Evolutionary conservation across 2,888 invertebrate genomes (phyloP).

Genomic region (Xanthostigma xanthostigma): DNA sequence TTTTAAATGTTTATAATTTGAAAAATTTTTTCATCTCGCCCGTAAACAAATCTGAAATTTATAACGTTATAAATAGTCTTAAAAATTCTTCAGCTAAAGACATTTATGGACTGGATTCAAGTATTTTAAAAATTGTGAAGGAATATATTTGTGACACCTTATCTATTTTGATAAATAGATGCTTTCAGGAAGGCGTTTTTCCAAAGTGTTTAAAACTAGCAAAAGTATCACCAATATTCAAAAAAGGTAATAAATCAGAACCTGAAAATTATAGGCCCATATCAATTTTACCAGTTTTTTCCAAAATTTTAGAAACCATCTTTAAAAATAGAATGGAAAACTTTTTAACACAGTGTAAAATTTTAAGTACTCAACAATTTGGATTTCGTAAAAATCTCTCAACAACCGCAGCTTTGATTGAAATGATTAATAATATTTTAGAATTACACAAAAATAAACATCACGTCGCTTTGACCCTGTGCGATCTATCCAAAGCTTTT

Average conservation of each 20-base stretch:
- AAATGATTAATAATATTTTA: background rate
- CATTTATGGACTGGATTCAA: conserved; percentile 1
- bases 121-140: conserved; percentile 1
- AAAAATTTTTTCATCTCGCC: too few relatives aligned
- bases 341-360: background rate
- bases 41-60: too few relatives aligned
- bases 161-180: background rate
- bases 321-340: background rate
- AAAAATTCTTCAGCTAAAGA: conserved; percentile 3
- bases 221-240: background rate
- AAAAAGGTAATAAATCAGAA: background rate
- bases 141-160: background rate
- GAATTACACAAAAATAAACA: background rate
- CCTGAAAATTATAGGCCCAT: background rate
- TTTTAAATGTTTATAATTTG: too few relatives aligned
- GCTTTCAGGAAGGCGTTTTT: background rate
- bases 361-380: background rate
- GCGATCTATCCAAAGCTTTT: conserved; percentile 10
- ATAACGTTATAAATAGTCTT: background rate
- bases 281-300: conserved; percentile 4
- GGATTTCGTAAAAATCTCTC: background rate
- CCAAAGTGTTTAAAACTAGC: conserved; percentile 1
- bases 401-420: background rate
- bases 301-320: background rate
- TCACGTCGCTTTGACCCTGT: background rate